phyloP scores from a whole-genome alignment of 2,888 invertebrate species.

The Ligdia adustata region DNA sequence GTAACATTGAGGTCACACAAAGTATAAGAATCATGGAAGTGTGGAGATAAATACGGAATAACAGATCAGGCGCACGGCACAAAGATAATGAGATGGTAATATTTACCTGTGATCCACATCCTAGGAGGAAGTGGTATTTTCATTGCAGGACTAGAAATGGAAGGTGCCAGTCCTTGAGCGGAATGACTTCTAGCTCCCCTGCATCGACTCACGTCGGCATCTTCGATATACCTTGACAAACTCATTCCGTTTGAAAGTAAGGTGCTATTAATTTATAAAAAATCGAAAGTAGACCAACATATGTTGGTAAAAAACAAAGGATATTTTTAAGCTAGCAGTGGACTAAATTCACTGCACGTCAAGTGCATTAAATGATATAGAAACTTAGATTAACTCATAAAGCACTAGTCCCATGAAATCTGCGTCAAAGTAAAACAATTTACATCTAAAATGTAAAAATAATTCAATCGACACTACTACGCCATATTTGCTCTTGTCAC shows the following conservation, averaged over 20 bases:
- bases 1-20: conserved; percentile 4
- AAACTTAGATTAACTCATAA: conserved; percentile 51
- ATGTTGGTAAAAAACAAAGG: conserved; percentile 66
- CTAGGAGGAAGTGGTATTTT: conserved; percentile 81
- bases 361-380: conserved; percentile 38
- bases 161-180: conserved; percentile 69
- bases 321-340: conserved; percentile 51
- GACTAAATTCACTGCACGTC: conserved; percentile 44
- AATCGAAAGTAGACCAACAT: conserved; percentile 67
- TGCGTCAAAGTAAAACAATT: conserved; percentile 72
- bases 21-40: not conserved
- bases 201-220: conserved; percentile 40
- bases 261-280: conserved; percentile 49
- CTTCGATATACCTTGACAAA: conserved; percentile 53
- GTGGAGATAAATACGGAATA: not conserved
- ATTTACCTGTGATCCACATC: conserved; percentile 76
- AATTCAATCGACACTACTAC: conserved; percentile 67
- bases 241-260: conserved; percentile 58
- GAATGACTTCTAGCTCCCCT: conserved; percentile 70
- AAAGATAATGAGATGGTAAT: conserved; percentile 20
- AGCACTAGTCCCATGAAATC: conserved; percentile 72
- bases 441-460: conserved; percentile 76
- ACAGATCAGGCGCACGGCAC: not conserved
- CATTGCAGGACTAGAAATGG: conserved; percentile 64
- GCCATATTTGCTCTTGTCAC: conserved; percentile 57